Evolutionary conservation across 2,113 vertebrate species (phyloP).

Genomic region (Halcyon malimbica): DNA sequence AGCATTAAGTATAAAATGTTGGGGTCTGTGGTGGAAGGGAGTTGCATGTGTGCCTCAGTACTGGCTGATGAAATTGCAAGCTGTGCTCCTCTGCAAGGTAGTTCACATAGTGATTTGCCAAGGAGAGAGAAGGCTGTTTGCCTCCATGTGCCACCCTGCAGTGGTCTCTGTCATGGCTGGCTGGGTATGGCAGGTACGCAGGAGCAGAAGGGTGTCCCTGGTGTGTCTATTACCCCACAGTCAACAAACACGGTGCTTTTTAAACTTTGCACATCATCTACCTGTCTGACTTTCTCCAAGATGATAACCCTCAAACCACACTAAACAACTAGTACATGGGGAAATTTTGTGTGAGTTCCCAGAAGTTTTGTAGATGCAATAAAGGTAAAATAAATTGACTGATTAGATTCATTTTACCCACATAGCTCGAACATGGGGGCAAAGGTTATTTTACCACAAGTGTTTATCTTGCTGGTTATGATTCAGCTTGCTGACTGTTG

Average conservation of each 20-base stretch:
- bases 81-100: accelerated
- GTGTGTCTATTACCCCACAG: accelerated
- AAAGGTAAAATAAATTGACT: not conserved
- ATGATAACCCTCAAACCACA: not conserved
- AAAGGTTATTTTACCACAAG: slow-evolving; percentile 35
- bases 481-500: not conserved
- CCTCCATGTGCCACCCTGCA: accelerated
- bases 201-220: not conserved
- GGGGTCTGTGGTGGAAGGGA: not conserved
- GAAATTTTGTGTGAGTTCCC: not conserved
- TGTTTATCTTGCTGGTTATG: slow-evolving; percentile 23
- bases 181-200: accelerated
- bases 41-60: accelerated
- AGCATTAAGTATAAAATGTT: accelerated
- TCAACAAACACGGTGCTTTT: not conserved
- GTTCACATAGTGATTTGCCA: accelerated
- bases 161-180: not conserved
- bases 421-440: not conserved
- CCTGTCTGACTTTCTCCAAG: not conserved
- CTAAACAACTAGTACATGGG: not conserved
- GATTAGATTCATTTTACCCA: not conserved
- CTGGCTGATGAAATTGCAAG: not conserved
- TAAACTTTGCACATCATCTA: not conserved
- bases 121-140: not conserved
- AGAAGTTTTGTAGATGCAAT: not conserved